These are phyloP conservation scores for Liodrosophila aerea DNA, from an alignment of 2,888 invertebrate species.

Conservation along the genomic window DNA sequence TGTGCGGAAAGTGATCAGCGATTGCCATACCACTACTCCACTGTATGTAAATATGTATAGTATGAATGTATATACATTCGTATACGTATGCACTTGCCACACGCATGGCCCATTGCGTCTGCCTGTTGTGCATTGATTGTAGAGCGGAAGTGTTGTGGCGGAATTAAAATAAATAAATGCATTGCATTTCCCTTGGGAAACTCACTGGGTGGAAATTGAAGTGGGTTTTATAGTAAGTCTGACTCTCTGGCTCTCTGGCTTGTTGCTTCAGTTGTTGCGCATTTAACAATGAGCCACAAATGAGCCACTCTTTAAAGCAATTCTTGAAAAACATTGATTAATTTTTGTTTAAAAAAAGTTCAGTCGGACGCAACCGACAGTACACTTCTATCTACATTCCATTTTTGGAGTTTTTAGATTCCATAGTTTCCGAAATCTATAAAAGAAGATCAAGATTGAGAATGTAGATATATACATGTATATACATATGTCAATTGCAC, in stretches of 20 bases:
- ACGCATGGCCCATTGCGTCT: conserved; percentile 55
- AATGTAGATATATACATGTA: too few species aligned
- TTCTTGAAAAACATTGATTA: neutral
- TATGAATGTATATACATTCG: neutral
- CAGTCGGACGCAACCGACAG: too few species aligned
- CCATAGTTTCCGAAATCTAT: too few species aligned
- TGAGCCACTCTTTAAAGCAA: conserved; percentile 36
- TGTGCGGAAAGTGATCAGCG: conserved; percentile 75
- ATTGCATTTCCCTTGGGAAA: conserved; percentile 60
- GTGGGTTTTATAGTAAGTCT: conserved; percentile 12
- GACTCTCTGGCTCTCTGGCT: conserved; percentile 28
- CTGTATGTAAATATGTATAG: conserved; percentile 10
- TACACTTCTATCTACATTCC: too few species aligned
- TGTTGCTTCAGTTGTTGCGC: conserved; percentile 72
- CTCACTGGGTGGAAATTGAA: neutral
- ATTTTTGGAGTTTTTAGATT: too few species aligned
- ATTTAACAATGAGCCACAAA: conserved; percentile 56
- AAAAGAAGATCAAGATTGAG: too few species aligned
- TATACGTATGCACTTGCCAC: conserved; percentile 24
- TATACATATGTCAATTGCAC: too few species aligned
- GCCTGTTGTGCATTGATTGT: conserved; percentile 70
- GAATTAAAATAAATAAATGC: conserved; percentile 80
- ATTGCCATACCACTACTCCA: conserved; percentile 56
- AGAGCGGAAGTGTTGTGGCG: conserved; percentile 80
- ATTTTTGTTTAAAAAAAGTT: too few species aligned